Evolutionary conservation across 2,113 vertebrate species (phyloP), one percentile per base, ranked within the genome.

Genomic region (Muscicapa adusta): DNA sequence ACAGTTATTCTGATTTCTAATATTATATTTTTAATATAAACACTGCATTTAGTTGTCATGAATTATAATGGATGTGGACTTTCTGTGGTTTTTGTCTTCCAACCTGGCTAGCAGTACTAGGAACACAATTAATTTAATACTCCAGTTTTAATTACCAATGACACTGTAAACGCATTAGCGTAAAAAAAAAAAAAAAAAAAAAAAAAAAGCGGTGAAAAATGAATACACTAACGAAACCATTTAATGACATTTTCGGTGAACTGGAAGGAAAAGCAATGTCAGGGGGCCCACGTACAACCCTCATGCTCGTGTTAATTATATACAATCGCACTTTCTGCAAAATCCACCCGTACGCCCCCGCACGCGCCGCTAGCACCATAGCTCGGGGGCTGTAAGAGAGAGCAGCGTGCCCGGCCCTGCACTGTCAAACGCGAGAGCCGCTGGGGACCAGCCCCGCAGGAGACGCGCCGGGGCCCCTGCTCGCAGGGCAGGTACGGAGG

Each of bases 311-410:
- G 15, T 51, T 23, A 66, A 47, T 34, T 9, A 8, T 2, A 7
- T 7, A 11, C 26, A 14, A 47, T 38, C 38, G 42, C 33, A 4
- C 54, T 70, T 47, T 36, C 36, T 26, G 82, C 50, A 56, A 40
- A 66, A 72, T 2, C 8, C 2, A 15, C 0, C 58, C 31, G 10
- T 3, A 15, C 31, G 61, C 5, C 17, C 0, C 74, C 40, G 8
- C 6, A 8, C 23, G 53, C 65, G 71, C 17, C 17, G 65, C 14
- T 0, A 56, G 77, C 81, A 7, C 51, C 0, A 0, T 14, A 40
- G 71, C 62, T 68, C 26, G 9, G 7, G 74, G 74, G 75, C 76
- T 83, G 58, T 8, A 9, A 20, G 19, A 7, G 36, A 4, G 20
- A 80, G 50, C 26, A 11, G 2, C n/a, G 68, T 9, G 84, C 28